These are phyloP conservation scores for Philonicus albiceps DNA, from an alignment of 2,888 invertebrate genomes.

Conservation along the genomic window DNA sequence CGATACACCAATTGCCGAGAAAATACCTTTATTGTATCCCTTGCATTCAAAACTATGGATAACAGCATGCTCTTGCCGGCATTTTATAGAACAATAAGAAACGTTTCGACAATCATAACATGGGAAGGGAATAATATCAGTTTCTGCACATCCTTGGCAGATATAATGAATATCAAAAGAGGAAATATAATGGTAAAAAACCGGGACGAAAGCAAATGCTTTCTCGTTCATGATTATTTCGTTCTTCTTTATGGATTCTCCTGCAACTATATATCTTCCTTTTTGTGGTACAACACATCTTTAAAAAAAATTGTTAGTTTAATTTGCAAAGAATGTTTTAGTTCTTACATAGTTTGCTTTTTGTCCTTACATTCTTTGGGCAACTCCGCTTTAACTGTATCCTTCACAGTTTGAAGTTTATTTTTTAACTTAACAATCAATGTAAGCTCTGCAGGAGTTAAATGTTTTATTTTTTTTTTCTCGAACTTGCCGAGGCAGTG, in stretches of 20 bases:
- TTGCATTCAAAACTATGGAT: conserved; percentile 77
- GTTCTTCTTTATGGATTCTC: conserved; percentile 68
- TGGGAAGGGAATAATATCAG: conserved; percentile 69
- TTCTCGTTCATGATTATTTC: conserved; percentile 80
- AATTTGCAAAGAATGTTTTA: conserved; percentile 56
- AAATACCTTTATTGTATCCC: conserved; percentile 69
- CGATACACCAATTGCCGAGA: conserved; percentile 77
- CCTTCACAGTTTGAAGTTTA: background rate
- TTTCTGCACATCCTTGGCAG: conserved; percentile 77
- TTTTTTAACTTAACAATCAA: background rate
- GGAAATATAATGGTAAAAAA: conserved; percentile 58
- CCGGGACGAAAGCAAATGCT: conserved; percentile 77
- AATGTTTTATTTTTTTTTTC: background rate
- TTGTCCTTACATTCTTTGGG: conserved; percentile 5
- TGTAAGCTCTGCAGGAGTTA: background rate
- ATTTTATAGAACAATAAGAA: conserved; percentile 71
- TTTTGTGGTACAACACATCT: conserved; percentile 65
- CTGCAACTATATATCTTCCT: conserved; percentile 61
- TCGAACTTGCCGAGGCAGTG: background rate
- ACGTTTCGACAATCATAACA: conserved; percentile 71
- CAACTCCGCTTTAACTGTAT: background rate
- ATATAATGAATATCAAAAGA: conserved; percentile 47
- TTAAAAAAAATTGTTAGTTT: conserved; percentile 60
- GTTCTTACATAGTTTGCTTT: conserved; percentile 25
- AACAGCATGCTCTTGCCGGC: conserved; percentile 65